Evolutionary conservation across 2,113 vertebrate species (phyloP).

Genomic region (Melanostigma gelatinosum): DNA sequence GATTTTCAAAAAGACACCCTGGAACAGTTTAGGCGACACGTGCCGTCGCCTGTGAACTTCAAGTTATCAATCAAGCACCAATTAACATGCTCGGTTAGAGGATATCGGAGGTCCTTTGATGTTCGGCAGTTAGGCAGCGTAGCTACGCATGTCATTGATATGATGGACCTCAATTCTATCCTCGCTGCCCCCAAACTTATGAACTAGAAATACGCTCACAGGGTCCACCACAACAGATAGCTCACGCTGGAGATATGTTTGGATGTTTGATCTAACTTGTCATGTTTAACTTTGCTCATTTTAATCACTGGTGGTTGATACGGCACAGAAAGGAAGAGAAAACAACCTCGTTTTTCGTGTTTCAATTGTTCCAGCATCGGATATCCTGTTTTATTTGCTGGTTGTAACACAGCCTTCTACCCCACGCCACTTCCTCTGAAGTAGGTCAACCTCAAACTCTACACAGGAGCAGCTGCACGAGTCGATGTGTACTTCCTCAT

Average conservation of each 20-base stretch:
- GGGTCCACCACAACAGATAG: conserved; percentile 56
- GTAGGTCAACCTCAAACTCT: conserved; percentile 75
- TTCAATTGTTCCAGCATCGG: conserved; percentile 75
- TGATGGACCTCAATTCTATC: conserved; percentile 57
- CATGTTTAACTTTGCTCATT: conserved; percentile 18
- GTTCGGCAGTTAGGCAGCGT: conserved; percentile 56
- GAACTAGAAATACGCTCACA: conserved; percentile 43
- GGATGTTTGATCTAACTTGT: conserved; percentile 39
- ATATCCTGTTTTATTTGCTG: conserved; percentile 82
- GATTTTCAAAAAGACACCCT: conserved; percentile 82
- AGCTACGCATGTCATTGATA: conserved; percentile 64
- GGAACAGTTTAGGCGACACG: conserved; percentile 81
- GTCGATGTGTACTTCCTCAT: conserved; percentile 55
- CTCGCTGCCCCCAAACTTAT: conserved; percentile 42
- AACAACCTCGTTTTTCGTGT: conserved; percentile 45
- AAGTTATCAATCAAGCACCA: conserved; percentile 83
- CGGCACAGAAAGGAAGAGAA: not conserved
- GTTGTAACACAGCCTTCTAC: conserved; percentile 59
- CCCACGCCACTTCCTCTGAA: conserved; percentile 80
- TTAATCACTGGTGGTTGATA: conserved; percentile 1
- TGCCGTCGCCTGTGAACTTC: conserved; percentile 73
- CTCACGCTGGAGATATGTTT: not conserved
- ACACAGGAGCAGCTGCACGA: conserved; percentile 64
- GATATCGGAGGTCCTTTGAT: conserved; percentile 72
- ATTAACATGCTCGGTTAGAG: conserved; percentile 78